These are phyloP conservation scores for Talpa occidentalis DNA, from an alignment of 2,113 vertebrate species.

Conservation along the genomic window DNA sequence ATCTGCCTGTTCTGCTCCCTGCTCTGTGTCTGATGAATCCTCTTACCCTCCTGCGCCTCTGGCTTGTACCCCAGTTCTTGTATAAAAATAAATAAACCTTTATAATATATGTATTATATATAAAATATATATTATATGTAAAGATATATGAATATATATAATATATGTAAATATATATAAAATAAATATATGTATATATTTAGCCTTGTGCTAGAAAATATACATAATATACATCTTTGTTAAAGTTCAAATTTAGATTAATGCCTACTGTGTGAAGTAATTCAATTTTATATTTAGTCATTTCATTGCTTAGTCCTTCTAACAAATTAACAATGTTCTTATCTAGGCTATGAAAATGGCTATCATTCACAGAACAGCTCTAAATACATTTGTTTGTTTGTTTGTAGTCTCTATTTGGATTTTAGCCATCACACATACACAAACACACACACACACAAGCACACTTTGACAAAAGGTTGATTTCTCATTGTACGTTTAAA, in stretches of 20 bases:
- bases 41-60: too few relatives aligned
- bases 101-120: too few relatives aligned
- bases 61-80: too few relatives aligned
- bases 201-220: neutral
- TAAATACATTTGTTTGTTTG: neutral
- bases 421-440: neutral
- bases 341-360: neutral
- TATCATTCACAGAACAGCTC: neutral
- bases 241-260: constrained; percentile 42
- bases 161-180: too few relatives aligned
- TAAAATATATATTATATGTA: too few relatives aligned
- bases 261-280: neutral
- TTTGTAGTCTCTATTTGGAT: neutral
- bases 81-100: too few relatives aligned
- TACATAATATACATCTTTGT: neutral
- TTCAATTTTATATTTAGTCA: neutral
- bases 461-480: neutral
- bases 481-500: neutral
- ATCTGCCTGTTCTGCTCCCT: too few relatives aligned
- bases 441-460: neutral
- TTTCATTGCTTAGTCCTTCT: constrained; percentile 27
- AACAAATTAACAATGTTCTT: constrained; percentile 21
- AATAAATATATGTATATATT: too few relatives aligned
- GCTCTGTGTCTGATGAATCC: too few relatives aligned
- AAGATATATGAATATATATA: too few relatives aligned